A percentile compares a stretch with the other conserved stretches of the same genome.
Conservation (phyloP, 1,140 invertebrate genomes). For the Aradophagus sp. region DNA sequence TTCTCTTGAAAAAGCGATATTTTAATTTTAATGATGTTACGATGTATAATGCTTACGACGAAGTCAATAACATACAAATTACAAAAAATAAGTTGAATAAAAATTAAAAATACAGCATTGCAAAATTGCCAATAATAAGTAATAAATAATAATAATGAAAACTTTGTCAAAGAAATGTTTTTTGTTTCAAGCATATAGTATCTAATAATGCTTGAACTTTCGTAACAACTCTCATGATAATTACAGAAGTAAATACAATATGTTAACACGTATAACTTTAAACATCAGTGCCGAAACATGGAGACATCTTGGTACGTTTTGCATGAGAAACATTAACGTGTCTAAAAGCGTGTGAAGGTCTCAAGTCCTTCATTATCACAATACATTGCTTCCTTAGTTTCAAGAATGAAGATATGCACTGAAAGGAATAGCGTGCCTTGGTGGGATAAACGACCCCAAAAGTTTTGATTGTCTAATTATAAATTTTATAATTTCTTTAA, state of each 20-base stretch:
- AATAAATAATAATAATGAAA: background rate
- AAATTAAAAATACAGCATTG: no score
- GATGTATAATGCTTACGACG: no score
- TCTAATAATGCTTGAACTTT: slow-evolving; percentile 37
- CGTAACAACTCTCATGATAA: slow-evolving; percentile 37
- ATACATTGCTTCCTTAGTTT: slow-evolving; percentile 45
- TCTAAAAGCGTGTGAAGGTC: slow-evolving; percentile 46
- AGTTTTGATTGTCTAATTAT: slow-evolving; percentile 43
- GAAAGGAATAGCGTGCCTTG: slow-evolving; percentile 32
- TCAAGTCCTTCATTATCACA: slow-evolving; percentile 55
- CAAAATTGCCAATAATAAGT: no score
- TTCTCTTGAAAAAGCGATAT: no score
- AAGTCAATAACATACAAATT: no score
- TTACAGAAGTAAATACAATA: slow-evolving; percentile 42
- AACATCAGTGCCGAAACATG: slow-evolving; percentile 44
- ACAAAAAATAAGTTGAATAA: no score
- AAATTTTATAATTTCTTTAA: slow-evolving; percentile 8
- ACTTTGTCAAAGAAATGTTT: background rate
- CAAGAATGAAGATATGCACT: slow-evolving; percentile 37
- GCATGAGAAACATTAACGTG: slow-evolving; percentile 39
- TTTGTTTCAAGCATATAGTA: slow-evolving; percentile 12
- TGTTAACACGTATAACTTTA: slow-evolving; percentile 46
- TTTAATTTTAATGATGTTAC: no score
- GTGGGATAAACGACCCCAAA: slow-evolving; percentile 26
- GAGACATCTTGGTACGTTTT: slow-evolving; percentile 28